Evolutionary conservation across 2,888 invertebrate species (phyloP).

Genomic region (Balanococcus diminutus): DNA sequence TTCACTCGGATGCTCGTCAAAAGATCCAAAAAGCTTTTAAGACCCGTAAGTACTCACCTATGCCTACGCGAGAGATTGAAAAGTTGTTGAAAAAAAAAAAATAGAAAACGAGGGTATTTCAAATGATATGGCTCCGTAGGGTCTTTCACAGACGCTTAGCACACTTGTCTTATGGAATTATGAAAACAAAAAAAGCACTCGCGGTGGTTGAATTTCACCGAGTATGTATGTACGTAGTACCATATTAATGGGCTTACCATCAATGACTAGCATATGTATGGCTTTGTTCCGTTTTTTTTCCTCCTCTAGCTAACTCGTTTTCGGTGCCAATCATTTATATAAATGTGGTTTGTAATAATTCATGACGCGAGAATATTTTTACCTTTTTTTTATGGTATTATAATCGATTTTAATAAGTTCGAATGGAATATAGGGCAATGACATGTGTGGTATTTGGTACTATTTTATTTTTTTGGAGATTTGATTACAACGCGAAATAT

Average conservation of each 20-base stretch:
- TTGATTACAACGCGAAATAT: neutral
- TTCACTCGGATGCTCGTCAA: slow-evolving; percentile 1
- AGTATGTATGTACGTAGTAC: neutral
- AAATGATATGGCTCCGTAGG: neutral
- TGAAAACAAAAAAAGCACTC: neutral
- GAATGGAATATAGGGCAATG: neutral
- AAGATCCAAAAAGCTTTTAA: neutral
- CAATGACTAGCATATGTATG: slow-evolving; percentile 27
- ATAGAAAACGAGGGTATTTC: neutral
- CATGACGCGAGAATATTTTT: neutral
- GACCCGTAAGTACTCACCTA: neutral
- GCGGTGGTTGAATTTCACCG: slow-evolving; percentile 11
- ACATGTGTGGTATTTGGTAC: neutral
- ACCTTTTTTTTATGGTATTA: neutral
- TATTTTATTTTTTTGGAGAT: neutral
- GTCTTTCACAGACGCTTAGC: neutral
- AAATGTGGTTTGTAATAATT: slow-evolving; percentile 8
- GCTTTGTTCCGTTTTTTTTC: slow-evolving; percentile 27
- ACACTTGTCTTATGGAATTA: neutral
- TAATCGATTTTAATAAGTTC: slow-evolving; percentile 2
- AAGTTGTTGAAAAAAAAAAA: neutral
- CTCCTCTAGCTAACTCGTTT: neutral
- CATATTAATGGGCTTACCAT: slow-evolving; percentile 28
- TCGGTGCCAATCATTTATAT: neutral
- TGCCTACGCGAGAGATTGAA: neutral